Conservation (phyloP, 2,113 vertebrate species). For the Eulacestoma nigropectus region DNA sequence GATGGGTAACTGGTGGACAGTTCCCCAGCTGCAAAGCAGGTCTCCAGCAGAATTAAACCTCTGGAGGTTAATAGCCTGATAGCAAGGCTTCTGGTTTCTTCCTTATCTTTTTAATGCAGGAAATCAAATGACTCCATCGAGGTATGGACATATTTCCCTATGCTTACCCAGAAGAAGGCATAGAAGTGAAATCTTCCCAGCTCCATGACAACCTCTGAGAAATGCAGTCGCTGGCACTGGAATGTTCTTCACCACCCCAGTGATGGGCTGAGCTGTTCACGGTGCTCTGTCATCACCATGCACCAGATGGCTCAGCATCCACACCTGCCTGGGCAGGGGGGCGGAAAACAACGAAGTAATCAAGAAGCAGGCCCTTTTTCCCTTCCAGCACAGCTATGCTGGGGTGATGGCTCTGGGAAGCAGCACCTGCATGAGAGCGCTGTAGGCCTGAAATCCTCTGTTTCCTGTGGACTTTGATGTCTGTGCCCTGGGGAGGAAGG, state of each 20-base stretch:
- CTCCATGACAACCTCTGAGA: not conserved
- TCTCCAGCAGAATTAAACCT: not conserved
- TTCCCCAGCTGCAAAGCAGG: not conserved
- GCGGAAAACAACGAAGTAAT: not conserved
- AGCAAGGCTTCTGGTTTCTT: not conserved
- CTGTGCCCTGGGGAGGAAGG: not conserved
- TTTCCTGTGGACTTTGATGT: not conserved
- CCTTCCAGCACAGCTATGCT: not conserved
- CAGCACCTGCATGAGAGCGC: accelerated
- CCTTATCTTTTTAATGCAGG: not conserved
- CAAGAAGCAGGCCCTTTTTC: not conserved
- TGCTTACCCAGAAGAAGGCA: not conserved
- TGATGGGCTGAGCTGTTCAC: not conserved
- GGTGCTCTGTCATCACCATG: not conserved
- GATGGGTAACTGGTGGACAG: not conserved
- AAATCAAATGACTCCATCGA: not conserved
- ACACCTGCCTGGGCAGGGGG: not conserved
- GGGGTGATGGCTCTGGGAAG: not conserved
- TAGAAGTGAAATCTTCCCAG: not conserved
- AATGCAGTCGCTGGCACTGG: not conserved
- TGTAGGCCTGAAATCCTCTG: not conserved
- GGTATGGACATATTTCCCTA: not conserved
- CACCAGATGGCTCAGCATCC: not conserved
- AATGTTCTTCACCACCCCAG: not conserved
- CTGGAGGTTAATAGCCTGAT: not conserved